Evolutionary conservation across 2,888 invertebrate species (phyloP), one percentile per base, ranked within the genome.

Genomic region (Pachymerium ferrugineum): DNA sequence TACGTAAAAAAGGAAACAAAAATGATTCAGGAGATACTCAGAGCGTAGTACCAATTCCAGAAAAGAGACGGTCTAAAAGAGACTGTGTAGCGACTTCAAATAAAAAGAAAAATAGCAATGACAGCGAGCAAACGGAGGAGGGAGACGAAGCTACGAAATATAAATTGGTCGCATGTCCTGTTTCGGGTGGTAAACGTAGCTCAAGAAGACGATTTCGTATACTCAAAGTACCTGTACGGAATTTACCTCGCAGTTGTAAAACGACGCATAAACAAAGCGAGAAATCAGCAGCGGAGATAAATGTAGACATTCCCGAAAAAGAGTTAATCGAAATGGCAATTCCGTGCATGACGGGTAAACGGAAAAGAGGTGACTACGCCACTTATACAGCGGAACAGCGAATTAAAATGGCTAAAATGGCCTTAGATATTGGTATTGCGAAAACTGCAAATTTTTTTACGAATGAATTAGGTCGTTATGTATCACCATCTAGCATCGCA

Each of bases 281-380:
- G 30, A 70, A 22, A 14, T 14, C 19, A 12, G 30, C 30, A 29
- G 4, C 10, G 4, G 16, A n/a, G 3, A n/a, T 5, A 3, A 70
- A 31, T 33, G 30, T 33, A 10, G 70, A 70, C 5, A 70, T 70
- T 10, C 70, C 70, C 10, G 70, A 70, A 22, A n/a, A 70, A 33
- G 70, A 70, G 30, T 31, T 70, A 4, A 70, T 70, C 12, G 70
- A 70, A 33, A 70, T 70, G 70, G 70, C 70, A 5, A 70, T 70
- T 16, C 70, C 70, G 14, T 70, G 33, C 16, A 33, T 33, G 19
- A 12, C 70, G 28, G 70, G 70, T 6, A 70, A 70, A 33, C 70
- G 70, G 5, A 70, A 70, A 33, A 4, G 70, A 14, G 70, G 70
- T 8, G 70, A 70, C 16, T 70, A 70, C 25, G 70, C 70, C 5